Base-by-base conservation (phyloP, 2,113 vertebrate species). In the Regulus satrapa region DNA sequence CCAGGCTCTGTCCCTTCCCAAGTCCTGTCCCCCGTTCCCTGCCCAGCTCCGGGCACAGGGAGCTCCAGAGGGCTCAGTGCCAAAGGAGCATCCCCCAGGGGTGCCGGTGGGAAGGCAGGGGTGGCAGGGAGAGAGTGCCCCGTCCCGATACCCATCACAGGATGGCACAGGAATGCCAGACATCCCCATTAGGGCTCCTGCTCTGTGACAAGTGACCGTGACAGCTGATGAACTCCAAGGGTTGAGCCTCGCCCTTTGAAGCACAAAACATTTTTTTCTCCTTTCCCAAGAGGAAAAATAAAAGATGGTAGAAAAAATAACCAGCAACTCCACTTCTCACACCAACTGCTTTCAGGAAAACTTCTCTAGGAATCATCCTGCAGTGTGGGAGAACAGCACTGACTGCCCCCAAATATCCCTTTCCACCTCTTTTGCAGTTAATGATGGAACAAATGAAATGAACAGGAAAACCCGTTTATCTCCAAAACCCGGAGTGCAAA, bases 361-460 rank as follows among this genome's bases (percentile, higher is more conserved):
- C 18, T 12, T n/a, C 3, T 5, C 20, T 4, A 41, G 34, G 40
- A n/a, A 8, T 14, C 38, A 55, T 5, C 28, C 54, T 55, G 82
- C 54, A 28, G 51, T 1, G 5, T 3, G 12, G 25, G 15, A 82
- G 23, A 51, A 34, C 6, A 3, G 31, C 18, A 17, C 8, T 0
- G 3, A 54, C 36, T 6, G 48, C 14, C 54, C 69, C 54, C 46
- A 41, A 12, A 23, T 4, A 56, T 2, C 43, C n/a, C 32, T 21
- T 52, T n/a, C 38, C 20, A 48, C 4, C 11, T 15, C 24, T 10
- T 54, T 16, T 28, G 15, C 8, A 16, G 48, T 28, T 8, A 32
- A 64, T 0, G 6, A 41, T 3, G 43, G 4, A 36, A 31, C 20
- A 15, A 45, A 19, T 18, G 9, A n/a, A 67, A 49, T 0, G 6